Conservation (phyloP, 2,888 invertebrate genomes). For the Dicroscelio sp. region DNA sequence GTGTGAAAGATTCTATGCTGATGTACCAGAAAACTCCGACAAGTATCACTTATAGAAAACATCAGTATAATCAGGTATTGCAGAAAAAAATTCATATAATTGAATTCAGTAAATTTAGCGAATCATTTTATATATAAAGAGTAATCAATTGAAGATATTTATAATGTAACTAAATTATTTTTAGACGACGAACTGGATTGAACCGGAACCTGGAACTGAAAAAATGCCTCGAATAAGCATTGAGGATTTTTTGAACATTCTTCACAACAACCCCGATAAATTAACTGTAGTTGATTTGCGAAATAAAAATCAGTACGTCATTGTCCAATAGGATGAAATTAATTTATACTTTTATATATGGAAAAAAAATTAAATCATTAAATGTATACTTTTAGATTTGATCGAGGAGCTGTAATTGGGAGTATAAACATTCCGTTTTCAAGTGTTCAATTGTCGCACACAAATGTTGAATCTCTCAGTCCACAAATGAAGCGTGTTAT, state of each 20-base stretch:
- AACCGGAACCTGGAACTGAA: slow-evolving; percentile 90
- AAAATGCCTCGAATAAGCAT: slow-evolving; percentile 95
- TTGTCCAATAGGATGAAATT: neutral
- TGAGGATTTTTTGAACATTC: slow-evolving; percentile 95
- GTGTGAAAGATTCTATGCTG: slow-evolving; percentile 97
- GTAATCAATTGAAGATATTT: neutral
- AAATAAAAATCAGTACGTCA: slow-evolving; percentile 93
- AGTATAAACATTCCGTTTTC: slow-evolving; percentile 98
- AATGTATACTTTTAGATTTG: slow-evolving; percentile 92
- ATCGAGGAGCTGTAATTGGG: slow-evolving; percentile 95
- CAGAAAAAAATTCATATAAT: too few species aligned
- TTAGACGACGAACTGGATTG: slow-evolving; percentile 89
- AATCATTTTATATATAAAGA: slow-evolving; percentile 25
- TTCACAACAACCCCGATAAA: slow-evolving; percentile 92
- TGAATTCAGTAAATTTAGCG: too few species aligned
- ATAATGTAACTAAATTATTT: neutral
- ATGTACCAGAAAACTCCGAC: slow-evolving; percentile 97
- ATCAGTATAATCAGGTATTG: slow-evolving; percentile 92
- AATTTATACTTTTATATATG: too few species aligned
- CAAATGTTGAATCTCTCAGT: slow-evolving; percentile 94
- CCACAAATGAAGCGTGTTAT: slow-evolving; percentile 93
- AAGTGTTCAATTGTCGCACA: slow-evolving; percentile 94
- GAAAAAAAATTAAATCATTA: too few species aligned
- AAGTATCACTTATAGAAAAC: slow-evolving; percentile 96
- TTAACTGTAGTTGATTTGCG: slow-evolving; percentile 95